Evolutionary conservation across 2,888 invertebrate species (phyloP), one percentile per base, ranked within the genome.

Genomic region (Ischnura elegans): DNA sequence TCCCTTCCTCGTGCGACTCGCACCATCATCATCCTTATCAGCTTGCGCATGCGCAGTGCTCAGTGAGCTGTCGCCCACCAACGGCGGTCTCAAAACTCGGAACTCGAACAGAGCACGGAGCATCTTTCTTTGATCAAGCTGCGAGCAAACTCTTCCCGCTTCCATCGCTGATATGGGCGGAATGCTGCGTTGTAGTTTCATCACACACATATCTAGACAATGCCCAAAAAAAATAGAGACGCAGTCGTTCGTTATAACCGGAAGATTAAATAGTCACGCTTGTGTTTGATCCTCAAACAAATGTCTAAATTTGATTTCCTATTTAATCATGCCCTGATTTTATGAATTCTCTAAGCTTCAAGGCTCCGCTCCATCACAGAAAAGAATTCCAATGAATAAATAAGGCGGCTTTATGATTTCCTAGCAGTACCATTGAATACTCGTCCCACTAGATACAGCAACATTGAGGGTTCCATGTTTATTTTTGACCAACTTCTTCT

Each of bases 121-220:
- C 76, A 36, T 76, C 10, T 36, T 16, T 76, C 6, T 76, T 76
- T 36, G 16, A 36, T 76, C 76, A 36, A 36, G 3, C 76, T 76
- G 29, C 76, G 10, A 76, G 76, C 76, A 76, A 76, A 76, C 76
- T 76, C 36, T 76, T 76, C 76, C 36, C 76, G 36, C 76, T 29
- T n/a, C 76, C 36, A 10, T 0, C 8, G 1, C 76, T 36, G 76
- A 76, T 76, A 76, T 16, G 29, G 6, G 29, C 36, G 76, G 76
- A 76, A 76, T 76, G 76, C 36, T 36, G 13, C 36, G 13, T 76
- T 76, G 25, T 76, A 13, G 76, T 76, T n/a, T n/a, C n/a, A n/a
- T n/a, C n/a, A 16, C 16, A 76, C 76, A 76, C 76, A 76, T 16
- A 29, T 76, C 76, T 29, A 36, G 36, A 25, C 76, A 16, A 36